These are phyloP conservation scores for Limnothrissa miodon DNA, from an alignment of 2,113 vertebrate genomes.

Conservation along the genomic window DNA sequence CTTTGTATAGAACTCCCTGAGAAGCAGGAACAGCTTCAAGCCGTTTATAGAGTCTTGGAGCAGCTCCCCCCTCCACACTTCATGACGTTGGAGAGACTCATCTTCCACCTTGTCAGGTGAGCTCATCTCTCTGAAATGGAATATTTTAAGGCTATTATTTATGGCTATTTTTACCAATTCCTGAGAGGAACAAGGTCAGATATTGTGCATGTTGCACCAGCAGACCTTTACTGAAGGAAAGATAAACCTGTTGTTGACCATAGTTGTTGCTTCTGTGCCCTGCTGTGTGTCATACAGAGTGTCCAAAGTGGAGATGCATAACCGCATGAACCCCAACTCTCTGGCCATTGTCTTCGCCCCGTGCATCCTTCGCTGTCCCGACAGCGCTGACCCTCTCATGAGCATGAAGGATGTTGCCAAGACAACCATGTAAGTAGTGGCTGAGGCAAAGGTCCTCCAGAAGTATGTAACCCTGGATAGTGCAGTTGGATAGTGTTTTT, in stretches of 20 bases:
- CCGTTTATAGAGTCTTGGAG: constrained; percentile 86
- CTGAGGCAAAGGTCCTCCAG: no score
- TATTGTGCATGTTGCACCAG: neutral
- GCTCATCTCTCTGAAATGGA: neutral
- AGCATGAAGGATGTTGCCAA: constrained; percentile 98
- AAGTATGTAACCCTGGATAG: no score
- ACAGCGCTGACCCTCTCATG: constrained; percentile 86
- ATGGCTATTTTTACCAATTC: neutral
- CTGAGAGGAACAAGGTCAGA: neutral
- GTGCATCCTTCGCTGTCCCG: constrained; percentile 89
- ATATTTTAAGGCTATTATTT: neutral
- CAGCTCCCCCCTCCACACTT: constrained; percentile 86
- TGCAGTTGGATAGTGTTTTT: neutral
- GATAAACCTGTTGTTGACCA: neutral
- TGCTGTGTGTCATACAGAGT: constrained; percentile 72
- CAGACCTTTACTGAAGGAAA: neutral
- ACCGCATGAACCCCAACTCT: constrained; percentile 93
- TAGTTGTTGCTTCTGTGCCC: neutral
- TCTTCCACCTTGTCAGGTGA: constrained; percentile 95
- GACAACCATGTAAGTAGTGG: constrained; percentile 92
- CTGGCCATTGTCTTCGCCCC: constrained; percentile 96
- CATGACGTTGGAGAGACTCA: constrained; percentile 85
- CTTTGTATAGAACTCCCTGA: constrained; percentile 82
- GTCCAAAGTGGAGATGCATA: constrained; percentile 85
- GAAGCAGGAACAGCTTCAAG: constrained; percentile 86